phyloP scores from a whole-genome alignment of 37 sponge, comb jelly and placozoan species.

The Chondrosia reniformis region DNA sequence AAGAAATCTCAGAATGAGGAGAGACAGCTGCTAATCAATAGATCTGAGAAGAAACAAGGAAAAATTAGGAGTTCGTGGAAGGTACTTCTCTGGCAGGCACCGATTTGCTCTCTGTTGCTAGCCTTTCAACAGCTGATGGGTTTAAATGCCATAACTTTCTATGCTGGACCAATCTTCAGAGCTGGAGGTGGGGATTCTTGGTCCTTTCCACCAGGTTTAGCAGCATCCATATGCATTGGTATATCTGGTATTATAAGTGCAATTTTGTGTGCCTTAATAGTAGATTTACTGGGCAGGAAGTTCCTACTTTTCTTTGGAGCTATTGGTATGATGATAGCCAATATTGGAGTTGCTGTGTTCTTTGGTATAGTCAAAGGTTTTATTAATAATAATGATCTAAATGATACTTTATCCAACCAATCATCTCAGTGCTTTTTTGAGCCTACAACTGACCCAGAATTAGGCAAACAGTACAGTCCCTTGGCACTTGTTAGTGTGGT shows the following conservation, averaged over 20 bases:
- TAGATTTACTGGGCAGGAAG: constrained; percentile 8
- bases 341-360: background rate
- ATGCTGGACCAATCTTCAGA: constrained; percentile 4
- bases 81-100: too few species aligned
- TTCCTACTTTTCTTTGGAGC: background rate
- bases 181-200: background rate
- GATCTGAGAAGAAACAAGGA: background rate
- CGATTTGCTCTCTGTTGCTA: background rate
- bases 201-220: constrained; percentile 1
- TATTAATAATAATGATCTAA: background rate
- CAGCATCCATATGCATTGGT: constrained; percentile 4
- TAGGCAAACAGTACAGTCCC: background rate
- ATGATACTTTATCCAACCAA: background rate
- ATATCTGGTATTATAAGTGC: background rate
- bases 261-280: background rate
- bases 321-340: background rate
- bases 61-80: background rate
- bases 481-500: background rate
- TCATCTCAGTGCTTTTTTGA: background rate
- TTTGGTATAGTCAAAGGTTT: background rate
- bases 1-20: background rate
- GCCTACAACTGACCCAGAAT: background rate
- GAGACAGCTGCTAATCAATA: background rate
- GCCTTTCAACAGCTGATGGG: constrained; percentile 6
- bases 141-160: background rate